Conservation (phyloP, 2,797 vertebrate genomes). For the Bradypodion ventrale region DNA sequence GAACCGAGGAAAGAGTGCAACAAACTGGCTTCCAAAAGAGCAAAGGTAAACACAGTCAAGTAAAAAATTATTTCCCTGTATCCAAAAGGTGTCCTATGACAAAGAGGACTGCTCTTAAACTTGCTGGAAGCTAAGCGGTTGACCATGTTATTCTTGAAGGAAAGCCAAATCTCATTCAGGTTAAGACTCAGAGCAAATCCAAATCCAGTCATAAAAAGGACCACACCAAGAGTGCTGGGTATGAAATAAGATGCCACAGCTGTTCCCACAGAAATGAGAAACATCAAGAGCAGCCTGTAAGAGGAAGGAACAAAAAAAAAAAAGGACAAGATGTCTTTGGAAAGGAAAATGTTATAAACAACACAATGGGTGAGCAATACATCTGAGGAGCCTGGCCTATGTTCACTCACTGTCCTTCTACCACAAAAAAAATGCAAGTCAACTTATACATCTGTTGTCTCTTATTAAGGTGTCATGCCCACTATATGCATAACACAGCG, state of each 20-base stretch:
- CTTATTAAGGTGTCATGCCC: not conserved
- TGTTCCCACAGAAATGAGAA: conserved; percentile 83
- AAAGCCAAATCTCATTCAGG: conserved; percentile 81
- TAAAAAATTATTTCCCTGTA: conserved; percentile 85
- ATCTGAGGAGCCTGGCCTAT: not conserved
- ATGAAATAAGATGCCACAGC: conserved; percentile 90
- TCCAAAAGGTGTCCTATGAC: conserved; percentile 77
- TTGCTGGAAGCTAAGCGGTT: conserved; percentile 62
- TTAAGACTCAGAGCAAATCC: conserved; percentile 96
- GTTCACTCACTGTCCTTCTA: not conserved
- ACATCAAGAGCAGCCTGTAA: conserved; percentile 91
- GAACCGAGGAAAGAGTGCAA: conserved; percentile 83
- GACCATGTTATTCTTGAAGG: conserved; percentile 70
- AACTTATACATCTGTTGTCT: not conserved
- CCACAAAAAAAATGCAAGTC: not conserved
- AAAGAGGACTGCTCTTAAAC: conserved; percentile 49
- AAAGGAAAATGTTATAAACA: conserved; percentile 58
- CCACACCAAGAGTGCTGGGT: conserved; percentile 86
- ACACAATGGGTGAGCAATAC: not conserved
- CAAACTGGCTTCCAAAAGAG: conserved; percentile 84
- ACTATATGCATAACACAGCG: not conserved
- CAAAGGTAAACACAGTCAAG: conserved; percentile 77
- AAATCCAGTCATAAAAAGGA: conserved; percentile 90
- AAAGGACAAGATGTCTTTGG: conserved; percentile 61
- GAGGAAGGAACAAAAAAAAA: conserved; percentile 51